These are phyloP conservation scores for Rhinichthys klamathensis DNA, from an alignment of 2,113 vertebrate species.

Conservation along the genomic window DNA sequence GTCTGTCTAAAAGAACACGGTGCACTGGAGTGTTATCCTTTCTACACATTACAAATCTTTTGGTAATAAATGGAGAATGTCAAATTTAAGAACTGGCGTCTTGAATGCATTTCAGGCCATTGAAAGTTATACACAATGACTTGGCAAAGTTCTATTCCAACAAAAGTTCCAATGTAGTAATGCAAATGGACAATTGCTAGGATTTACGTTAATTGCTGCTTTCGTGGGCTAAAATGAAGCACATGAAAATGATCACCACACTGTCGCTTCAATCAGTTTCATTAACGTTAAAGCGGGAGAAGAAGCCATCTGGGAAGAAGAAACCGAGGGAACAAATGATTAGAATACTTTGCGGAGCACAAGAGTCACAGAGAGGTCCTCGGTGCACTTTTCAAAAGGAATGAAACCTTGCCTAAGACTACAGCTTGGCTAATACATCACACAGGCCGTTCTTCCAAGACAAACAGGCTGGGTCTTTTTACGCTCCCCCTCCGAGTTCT, in stretches of 20 bases:
- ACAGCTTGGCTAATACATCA: slow-evolving; percentile 23
- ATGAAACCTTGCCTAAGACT: slow-evolving; percentile 24
- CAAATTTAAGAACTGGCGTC: slow-evolving; percentile 36
- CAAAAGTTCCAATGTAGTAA: background rate
- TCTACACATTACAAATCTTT: slow-evolving; percentile 81
- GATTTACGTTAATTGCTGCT: background rate
- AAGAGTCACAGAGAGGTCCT: slow-evolving; percentile 31
- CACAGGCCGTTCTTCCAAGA: slow-evolving; percentile 46
- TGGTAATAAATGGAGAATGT: slow-evolving; percentile 80
- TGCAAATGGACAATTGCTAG: background rate
- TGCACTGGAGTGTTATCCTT: slow-evolving; percentile 80
- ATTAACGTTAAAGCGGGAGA: background rate
- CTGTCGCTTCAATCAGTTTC: background rate
- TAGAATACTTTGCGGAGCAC: slow-evolving; percentile 17
- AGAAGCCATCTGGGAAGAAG: background rate
- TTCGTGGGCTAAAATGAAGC: background rate
- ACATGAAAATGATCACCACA: background rate
- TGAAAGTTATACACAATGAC: background rate
- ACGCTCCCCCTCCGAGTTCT: slow-evolving; percentile 35
- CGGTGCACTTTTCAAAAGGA: slow-evolving; percentile 34
- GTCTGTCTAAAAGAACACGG: slow-evolving; percentile 72
- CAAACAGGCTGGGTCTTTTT: slow-evolving; percentile 51
- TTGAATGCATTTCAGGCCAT: slow-evolving; percentile 12
- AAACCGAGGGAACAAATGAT: slow-evolving; percentile 3
- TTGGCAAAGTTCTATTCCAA: background rate